Conservation (phyloP, 1,140 invertebrate species). For the Parasteatoda tepidariorum region DNA sequence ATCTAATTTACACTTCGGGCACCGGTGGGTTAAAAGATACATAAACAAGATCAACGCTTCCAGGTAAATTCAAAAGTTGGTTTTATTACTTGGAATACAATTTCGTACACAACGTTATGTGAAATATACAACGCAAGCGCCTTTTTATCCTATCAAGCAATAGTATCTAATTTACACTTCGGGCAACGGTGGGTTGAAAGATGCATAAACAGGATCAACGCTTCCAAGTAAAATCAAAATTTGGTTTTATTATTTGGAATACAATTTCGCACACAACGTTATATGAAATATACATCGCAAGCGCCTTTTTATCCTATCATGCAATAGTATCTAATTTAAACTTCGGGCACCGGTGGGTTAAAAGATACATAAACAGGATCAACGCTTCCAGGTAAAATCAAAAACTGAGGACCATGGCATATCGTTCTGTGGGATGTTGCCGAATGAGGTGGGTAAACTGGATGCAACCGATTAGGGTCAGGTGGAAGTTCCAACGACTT, state of each 20-base stretch:
- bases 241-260: background rate
- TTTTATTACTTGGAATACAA: background rate
- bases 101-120: background rate
- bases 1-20: background rate
- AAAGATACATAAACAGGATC: conserved; percentile 3
- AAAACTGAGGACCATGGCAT: background rate
- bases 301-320: background rate
- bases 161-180: background rate
- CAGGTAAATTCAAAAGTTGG: background rate
- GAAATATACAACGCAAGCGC: background rate
- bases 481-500: conserved; percentile 6
- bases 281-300: background rate
- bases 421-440: background rate
- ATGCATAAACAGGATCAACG: background rate
- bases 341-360: background rate
- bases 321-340: background rate
- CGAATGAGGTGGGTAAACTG: conserved; percentile 5
- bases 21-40: background rate
- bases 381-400: conserved; percentile 13
- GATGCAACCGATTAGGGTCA: background rate
- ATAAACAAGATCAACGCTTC: background rate
- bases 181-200: background rate
- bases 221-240: background rate
- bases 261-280: background rate
- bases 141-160: background rate